Evolutionary conservation across 2,888 invertebrate genomes (phyloP).

Genomic region (Chloroclystis v-ata): DNA sequence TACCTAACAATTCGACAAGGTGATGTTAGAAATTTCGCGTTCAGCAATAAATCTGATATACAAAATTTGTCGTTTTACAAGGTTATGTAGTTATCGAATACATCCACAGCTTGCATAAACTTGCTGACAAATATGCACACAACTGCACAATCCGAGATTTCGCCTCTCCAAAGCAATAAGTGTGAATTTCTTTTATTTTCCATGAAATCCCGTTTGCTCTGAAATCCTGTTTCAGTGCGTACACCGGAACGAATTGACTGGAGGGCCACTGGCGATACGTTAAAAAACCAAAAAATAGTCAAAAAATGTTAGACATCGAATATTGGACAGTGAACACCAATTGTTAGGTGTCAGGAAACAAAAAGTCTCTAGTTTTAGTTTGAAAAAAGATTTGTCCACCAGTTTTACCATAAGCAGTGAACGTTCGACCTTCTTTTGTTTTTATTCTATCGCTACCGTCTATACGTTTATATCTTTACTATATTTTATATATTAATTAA

Average conservation of each 20-base stretch:
- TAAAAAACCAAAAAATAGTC: constrained; percentile 17
- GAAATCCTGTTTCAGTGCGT: constrained; percentile 46
- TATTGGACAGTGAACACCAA: constrained; percentile 10
- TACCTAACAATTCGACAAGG: too few species aligned
- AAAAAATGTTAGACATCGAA: constrained; percentile 16
- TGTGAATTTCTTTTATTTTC: constrained; percentile 9
- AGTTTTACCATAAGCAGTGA: not conserved
- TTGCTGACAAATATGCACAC: not conserved
- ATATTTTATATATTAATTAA: too few species aligned
- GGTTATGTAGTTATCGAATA: too few species aligned
- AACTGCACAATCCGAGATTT: constrained; percentile 9
- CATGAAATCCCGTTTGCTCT: constrained; percentile 33
- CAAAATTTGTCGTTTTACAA: too few species aligned
- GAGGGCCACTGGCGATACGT: constrained; percentile 34
- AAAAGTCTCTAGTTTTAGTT: constrained; percentile 3
- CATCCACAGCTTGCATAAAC: too few species aligned
- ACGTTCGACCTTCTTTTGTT: too few species aligned
- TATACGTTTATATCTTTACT: too few species aligned
- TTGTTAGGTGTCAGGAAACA: constrained; percentile 10
- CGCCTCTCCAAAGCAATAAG: constrained; percentile 2
- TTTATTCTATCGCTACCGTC: too few species aligned
- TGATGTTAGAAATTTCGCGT: too few species aligned
- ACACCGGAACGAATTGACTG: constrained; percentile 55
- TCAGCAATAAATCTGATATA: too few species aligned
- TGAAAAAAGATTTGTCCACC: not conserved